These are phyloP conservation scores for Colaptes auratus DNA, from an alignment of 2,113 vertebrate species.

Conservation along the genomic window DNA sequence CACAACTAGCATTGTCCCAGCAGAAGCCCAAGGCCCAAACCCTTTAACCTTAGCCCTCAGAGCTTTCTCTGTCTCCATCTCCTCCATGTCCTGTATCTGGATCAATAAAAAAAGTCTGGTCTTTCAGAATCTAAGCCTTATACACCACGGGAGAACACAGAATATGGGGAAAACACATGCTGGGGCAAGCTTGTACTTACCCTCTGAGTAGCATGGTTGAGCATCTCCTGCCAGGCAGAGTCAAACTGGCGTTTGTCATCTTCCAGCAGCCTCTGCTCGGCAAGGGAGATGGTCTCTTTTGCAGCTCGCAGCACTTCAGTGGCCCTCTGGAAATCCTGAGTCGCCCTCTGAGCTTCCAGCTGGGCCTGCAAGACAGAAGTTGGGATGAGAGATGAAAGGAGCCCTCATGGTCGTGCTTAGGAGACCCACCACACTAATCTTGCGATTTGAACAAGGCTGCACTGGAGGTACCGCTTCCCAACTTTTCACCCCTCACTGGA, in stretches of 20 bases:
- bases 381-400: neutral
- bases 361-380: constrained; percentile 78
- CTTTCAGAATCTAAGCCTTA: neutral
- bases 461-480: neutral
- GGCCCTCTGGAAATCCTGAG: constrained; percentile 96
- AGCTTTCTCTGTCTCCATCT: neutral
- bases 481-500: neutral
- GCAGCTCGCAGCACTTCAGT: constrained; percentile 92
- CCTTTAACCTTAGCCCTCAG: neutral
- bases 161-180: neutral
- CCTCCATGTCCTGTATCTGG: rapidly evolving
- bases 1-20: neutral
- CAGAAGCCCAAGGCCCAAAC: neutral
- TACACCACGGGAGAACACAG: neutral
- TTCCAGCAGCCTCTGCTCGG: constrained; percentile 92
- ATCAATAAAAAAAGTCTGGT: neutral
- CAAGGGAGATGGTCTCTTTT: constrained; percentile 95
- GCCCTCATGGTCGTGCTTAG: rapidly evolving
- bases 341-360: constrained; percentile 92
- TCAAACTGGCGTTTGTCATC: constrained; percentile 96
- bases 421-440: neutral
- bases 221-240: constrained; percentile 98
- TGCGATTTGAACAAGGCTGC: neutral
- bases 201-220: constrained; percentile 95
- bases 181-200: constrained; percentile 61